Percentiles rank a stretch among this genome's conserved stretches.
phyloP scores from a whole-genome alignment of 2,797 vertebrate species.

The Lithobates pipiens region DNA sequence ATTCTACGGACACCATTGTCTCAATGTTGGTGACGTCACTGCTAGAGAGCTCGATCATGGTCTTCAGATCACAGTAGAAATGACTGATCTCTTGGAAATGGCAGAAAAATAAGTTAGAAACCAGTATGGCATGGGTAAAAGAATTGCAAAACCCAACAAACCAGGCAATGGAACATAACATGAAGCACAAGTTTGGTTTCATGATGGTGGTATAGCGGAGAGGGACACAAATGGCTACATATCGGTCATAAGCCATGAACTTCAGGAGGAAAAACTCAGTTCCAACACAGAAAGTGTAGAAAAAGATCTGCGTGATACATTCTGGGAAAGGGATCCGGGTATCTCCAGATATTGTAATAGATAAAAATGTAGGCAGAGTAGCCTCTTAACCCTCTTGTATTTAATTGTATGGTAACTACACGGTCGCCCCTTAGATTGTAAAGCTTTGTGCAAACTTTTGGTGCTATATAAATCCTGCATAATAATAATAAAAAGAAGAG shows the following conservation, averaged over 20 bases:
- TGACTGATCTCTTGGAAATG: slow-evolving; percentile 48
- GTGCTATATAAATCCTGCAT: too few species aligned
- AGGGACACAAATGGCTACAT: slow-evolving; percentile 11
- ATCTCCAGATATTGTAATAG: neutral
- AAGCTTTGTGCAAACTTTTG: too few species aligned
- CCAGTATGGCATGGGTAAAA: slow-evolving; percentile 39
- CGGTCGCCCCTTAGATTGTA: too few species aligned
- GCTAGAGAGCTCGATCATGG: slow-evolving; percentile 48
- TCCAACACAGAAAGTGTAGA: slow-evolving; percentile 21
- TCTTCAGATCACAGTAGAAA: slow-evolving; percentile 66
- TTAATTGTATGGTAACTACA: too few species aligned
- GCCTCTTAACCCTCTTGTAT: neutral
- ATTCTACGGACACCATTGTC: neutral
- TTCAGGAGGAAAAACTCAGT: neutral
- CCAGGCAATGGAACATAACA: slow-evolving; percentile 43
- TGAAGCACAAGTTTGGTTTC: slow-evolving; percentile 1
- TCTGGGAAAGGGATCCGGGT: neutral
- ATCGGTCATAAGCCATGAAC: slow-evolving; percentile 2
- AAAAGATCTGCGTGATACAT: slow-evolving; percentile 17
- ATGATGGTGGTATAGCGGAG: slow-evolving; percentile 2
- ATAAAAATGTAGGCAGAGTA: neutral
- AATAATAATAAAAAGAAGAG: too few species aligned
- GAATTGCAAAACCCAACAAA: slow-evolving; percentile 52
- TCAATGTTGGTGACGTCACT: slow-evolving; percentile 29
- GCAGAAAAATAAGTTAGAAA: slow-evolving; percentile 53